Base-by-base conservation (phyloP, 1,140 invertebrate genomes). In the Sinonovacula constricta region DNA sequence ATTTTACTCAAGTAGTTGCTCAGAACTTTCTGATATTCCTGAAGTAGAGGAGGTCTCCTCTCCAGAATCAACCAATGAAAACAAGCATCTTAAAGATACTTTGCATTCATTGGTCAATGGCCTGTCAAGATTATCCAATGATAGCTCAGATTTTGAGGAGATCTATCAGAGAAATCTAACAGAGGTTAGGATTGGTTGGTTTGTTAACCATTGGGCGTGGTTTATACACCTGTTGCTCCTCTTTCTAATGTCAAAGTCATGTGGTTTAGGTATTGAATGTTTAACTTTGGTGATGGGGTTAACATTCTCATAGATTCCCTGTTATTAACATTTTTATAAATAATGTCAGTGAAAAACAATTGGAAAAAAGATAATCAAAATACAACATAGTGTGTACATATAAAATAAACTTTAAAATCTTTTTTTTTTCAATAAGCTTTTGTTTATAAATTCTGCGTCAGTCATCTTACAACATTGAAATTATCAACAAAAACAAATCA, bases 21-120 rank as follows among this genome's bases (percentile, higher is more conserved):
- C 91, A 18, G 91, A 92, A 82, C 86, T 92, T 18, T 92, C 91
- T 33, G 92, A 92, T 81, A 92, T 92, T 81, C 90, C 90, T 39
- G 92, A 92, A 82, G 91, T 91, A 75, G 90, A 90, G 56, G 91
- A 91, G 60, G 59, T 60, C 0, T 76, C 72, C 63, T 76, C 69
- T 39, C 85, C 87, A 69, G 82, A 85, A 57, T 81, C 84, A 34
- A 59, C 84, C 81, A 83, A 82, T 84, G 80, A 82, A 62, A 84
- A 76, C 51, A 68, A 77, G 59, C 76, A 75, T 79, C 63, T 75
- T 57, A 80, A 79, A 79, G 74, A 83, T 70, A 75, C 77, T 80
- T 67, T 76, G 63, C 60, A 76, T 56, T 79, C 66, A 69, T 70
- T 79, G 66, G 68, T 65, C 54, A 74, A 72, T 67, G 78, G 78